phyloP scores from a whole-genome alignment of 2,113 vertebrate species.

The Pleuronectes platessa region DNA sequence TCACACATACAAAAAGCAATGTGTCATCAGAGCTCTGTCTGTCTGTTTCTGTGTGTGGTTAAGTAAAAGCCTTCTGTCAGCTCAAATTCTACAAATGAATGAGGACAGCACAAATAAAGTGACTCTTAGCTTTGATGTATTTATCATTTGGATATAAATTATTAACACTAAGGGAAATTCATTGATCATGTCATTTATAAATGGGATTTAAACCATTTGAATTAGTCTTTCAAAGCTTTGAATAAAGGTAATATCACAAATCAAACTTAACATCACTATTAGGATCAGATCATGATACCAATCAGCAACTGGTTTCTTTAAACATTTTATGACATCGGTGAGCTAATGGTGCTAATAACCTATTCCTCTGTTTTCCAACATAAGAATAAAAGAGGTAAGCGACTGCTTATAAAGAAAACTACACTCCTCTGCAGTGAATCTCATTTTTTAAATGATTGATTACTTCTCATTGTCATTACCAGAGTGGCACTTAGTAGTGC shows the following conservation, averaged over 20 bases:
- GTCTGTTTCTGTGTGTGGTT: background rate
- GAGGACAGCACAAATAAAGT: slow-evolving; percentile 5
- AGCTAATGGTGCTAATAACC: background rate
- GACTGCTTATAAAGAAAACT: background rate
- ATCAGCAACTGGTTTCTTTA: background rate
- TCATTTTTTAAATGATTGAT: background rate
- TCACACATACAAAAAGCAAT: slow-evolving; percentile 23
- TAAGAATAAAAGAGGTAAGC: background rate
- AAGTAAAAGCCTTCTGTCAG: slow-evolving; percentile 20
- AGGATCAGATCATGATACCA: background rate
- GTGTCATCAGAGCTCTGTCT: slow-evolving; percentile 26
- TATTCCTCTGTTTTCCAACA: background rate
- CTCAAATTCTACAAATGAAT: slow-evolving; percentile 35
- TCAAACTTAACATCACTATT: background rate
- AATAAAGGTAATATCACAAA: background rate
- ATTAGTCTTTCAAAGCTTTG: background rate
- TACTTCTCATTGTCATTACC: background rate
- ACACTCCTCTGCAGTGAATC: background rate
- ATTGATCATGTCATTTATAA: slow-evolving; percentile 1
- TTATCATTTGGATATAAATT: background rate
- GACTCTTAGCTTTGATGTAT: slow-evolving; percentile 7
- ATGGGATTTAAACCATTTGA: background rate
- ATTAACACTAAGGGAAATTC: background rate
- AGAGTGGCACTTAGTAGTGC: background rate
- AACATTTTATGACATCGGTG: background rate